phyloP scores from a whole-genome alignment of 2,888 invertebrate genomes.

The Drosophila niveifrons region DNA sequence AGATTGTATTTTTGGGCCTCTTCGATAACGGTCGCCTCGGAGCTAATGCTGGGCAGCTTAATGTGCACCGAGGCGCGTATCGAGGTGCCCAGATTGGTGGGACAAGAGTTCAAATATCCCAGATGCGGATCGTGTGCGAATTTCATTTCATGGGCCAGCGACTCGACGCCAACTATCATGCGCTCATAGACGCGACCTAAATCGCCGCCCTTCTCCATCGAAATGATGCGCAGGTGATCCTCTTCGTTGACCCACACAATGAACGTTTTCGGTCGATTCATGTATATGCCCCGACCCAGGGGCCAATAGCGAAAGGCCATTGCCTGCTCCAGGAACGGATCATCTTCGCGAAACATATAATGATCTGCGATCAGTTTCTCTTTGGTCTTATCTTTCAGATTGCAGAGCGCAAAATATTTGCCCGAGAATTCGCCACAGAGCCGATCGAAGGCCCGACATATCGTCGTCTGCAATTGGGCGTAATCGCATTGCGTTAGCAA shows the following conservation, averaged over 20 bases:
- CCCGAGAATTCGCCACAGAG: constrained; percentile 95
- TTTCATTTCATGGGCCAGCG: constrained; percentile 95
- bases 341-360: constrained; percentile 98
- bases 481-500: constrained; percentile 97
- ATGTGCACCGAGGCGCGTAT: constrained; percentile 99
- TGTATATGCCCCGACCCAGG: constrained; percentile 97
- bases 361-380: constrained; percentile 98
- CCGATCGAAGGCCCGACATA: constrained; percentile 91
- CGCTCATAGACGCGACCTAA: constrained; percentile 95
- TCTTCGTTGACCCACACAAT: constrained; percentile 99
- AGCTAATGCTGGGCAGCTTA: constrained; percentile 96
- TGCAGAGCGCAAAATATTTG: constrained; percentile 95
- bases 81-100: constrained; percentile 98
- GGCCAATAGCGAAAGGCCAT: constrained; percentile 99
- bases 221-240: constrained; percentile 98
- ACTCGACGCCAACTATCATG: constrained; percentile 94
- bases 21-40: constrained; percentile 94
- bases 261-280: constrained; percentile 98
- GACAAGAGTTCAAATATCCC: constrained; percentile 99
- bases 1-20: constrained; percentile 95
- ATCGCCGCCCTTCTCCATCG: constrained; percentile 99
- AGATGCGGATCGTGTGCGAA: constrained; percentile 97
- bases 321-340: constrained; percentile 91
- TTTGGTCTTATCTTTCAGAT: constrained; percentile 97
- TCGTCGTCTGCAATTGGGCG: constrained; percentile 97